These are phyloP conservation scores for Lamprotornis superbus DNA, from an alignment of 2,113 vertebrate species.

Conservation along the genomic window DNA sequence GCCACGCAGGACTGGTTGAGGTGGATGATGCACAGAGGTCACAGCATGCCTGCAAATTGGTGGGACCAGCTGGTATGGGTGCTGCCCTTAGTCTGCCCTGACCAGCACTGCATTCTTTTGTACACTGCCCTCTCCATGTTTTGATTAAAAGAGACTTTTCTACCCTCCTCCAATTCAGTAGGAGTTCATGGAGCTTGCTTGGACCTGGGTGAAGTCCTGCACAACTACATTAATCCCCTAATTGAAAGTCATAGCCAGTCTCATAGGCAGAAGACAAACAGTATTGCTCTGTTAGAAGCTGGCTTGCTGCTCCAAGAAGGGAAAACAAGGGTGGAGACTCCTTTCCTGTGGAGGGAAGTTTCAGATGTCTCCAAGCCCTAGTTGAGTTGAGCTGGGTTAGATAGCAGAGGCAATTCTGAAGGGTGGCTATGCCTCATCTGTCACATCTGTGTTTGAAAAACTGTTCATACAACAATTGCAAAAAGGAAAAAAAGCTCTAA, in stretches of 20 bases:
- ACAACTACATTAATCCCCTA: not conserved
- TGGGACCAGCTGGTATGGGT: not conserved
- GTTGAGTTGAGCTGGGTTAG: not conserved
- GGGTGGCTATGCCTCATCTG: not conserved
- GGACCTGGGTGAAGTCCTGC: not conserved
- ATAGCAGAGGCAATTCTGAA: not conserved
- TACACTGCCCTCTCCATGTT: rapidly evolving
- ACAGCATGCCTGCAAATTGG: not conserved
- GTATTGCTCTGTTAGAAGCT: not conserved
- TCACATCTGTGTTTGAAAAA: not conserved
- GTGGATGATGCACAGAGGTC: not conserved
- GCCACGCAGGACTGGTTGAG: rapidly evolving
- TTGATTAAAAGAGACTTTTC: not conserved
- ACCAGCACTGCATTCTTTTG: not conserved
- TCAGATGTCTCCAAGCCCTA: not conserved
- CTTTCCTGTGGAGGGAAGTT: not conserved
- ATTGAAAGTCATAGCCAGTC: not conserved
- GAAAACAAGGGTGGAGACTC: rapidly evolving
- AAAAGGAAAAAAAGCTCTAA: not conserved
- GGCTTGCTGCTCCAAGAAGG: not conserved
- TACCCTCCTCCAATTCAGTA: not conserved
- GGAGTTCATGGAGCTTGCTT: not conserved
- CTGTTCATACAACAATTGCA: not conserved
- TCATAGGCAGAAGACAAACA: not conserved
- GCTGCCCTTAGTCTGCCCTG: not conserved